phyloP scores from a whole-genome alignment of 2,888 invertebrate genomes.

The Drosophila monieri region DNA sequence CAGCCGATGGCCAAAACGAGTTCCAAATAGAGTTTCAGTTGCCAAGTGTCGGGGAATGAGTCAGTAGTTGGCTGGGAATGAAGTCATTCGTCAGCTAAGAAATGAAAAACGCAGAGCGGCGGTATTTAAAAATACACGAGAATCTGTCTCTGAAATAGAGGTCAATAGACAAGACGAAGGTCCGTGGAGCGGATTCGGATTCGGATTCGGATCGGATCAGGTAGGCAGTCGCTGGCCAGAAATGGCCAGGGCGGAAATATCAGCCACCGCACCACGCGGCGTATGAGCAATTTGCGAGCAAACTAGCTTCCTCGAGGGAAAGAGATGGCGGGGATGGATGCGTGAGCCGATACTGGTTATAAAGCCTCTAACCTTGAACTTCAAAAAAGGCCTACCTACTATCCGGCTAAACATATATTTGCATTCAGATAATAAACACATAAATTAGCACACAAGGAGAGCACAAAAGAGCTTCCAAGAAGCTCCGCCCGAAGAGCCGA shows the following conservation, averaged over 20 bases:
- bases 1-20: slow-evolving; percentile 38
- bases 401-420: slow-evolving; percentile 39
- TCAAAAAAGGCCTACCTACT: slow-evolving; percentile 79
- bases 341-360: slow-evolving; percentile 62
- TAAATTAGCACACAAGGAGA: slow-evolving; percentile 21
- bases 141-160: slow-evolving; percentile 61
- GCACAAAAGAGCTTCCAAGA: slow-evolving; percentile 38
- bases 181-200: slow-evolving; percentile 44
- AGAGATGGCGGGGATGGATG: slow-evolving; percentile 20
- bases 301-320: slow-evolving; percentile 63
- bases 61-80: slow-evolving; percentile 35
- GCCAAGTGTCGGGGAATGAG: slow-evolving; percentile 31
- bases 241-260: slow-evolving; percentile 63
- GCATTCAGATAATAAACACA: slow-evolving; percentile 41
- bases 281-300: slow-evolving; percentile 53
- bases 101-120: slow-evolving; percentile 17
- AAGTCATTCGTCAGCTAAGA: slow-evolving; percentile 37
- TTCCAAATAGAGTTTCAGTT: slow-evolving; percentile 35
- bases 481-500: slow-evolving; percentile 36
- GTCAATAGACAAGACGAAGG: slow-evolving; percentile 82
- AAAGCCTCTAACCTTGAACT: slow-evolving; percentile 82
- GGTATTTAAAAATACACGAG: slow-evolving; percentile 19
- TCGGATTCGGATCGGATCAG: not conserved
- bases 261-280: slow-evolving; percentile 43
- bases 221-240: slow-evolving; percentile 6